A percentile compares a stretch with the other conserved stretches of the same genome.
Conservation (phyloP, 1,140 invertebrate species). For the Penaeus chinensis region DNA sequence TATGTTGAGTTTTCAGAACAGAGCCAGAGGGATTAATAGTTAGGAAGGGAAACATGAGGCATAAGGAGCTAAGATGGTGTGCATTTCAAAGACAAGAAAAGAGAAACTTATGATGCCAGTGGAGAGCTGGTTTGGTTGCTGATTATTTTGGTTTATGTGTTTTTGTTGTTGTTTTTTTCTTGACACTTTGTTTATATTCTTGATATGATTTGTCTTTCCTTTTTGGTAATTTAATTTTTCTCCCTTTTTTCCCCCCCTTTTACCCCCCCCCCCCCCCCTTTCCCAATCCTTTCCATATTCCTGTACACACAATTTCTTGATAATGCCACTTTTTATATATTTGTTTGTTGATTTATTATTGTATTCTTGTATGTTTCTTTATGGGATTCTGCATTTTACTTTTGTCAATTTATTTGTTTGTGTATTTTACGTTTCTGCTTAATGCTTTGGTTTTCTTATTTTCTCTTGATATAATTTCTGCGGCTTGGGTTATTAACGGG, state of each 20-base stretch:
- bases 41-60: not conserved
- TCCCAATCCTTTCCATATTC: not conserved
- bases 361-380: not conserved
- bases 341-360: not conserved
- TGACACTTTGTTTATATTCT: not conserved
- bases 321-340: constrained; percentile 10
- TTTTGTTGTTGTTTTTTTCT: not conserved
- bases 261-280: not conserved
- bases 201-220: not conserved
- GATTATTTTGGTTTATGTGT: not conserved
- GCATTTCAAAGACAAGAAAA: not conserved
- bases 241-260: constrained; percentile 1
- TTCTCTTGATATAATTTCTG: not conserved
- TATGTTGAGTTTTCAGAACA: not conserved
- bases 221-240: constrained; percentile 11
- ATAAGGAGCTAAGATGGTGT: not conserved
- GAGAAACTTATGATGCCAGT: not conserved
- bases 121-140: not conserved
- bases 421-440: not conserved
- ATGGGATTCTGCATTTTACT: not conserved
- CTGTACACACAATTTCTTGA: not conserved
- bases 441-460: not conserved
- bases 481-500: not conserved
- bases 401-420: not conserved
- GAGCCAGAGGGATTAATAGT: not conserved